phyloP scores from a whole-genome alignment of 2,797 vertebrate genomes.

The Arctocebus calabarensis region DNA sequence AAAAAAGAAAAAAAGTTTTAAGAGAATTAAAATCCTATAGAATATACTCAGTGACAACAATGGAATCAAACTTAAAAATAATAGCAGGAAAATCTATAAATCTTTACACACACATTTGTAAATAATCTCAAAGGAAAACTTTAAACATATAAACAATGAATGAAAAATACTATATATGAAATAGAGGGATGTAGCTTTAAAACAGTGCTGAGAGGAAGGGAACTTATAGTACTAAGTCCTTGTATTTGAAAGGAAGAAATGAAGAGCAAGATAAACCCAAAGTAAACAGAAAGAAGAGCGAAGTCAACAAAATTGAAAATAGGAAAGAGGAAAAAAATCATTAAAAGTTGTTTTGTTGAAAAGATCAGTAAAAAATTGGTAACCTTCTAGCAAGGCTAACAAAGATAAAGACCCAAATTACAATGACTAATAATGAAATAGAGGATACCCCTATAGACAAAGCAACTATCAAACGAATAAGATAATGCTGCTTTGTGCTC shows the following conservation, averaged over 20 bases:
- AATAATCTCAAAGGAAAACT: not conserved
- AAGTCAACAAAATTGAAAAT: not conserved
- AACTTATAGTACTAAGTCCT: not conserved
- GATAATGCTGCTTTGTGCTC: not conserved
- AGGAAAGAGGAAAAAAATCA: not conserved
- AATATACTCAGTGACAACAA: not conserved
- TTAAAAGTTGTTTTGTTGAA: not conserved
- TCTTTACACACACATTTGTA: not conserved
- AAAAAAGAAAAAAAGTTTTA: not conserved
- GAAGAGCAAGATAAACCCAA: not conserved
- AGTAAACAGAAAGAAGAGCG: not conserved
- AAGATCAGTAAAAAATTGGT: constrained; percentile 20
- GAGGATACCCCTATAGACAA: not conserved
- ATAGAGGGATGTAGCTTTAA: not conserved
- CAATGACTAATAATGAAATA: not conserved
- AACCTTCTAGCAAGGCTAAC: not conserved
- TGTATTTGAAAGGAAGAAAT: not conserved
- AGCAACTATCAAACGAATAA: not conserved
- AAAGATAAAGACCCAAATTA: not conserved
- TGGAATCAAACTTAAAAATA: not conserved
- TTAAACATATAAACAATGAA: not conserved
- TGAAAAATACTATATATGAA: not conserved
- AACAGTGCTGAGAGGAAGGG: not conserved
- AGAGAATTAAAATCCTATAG: not conserved
- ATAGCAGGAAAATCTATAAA: not conserved